Conservation (phyloP, 2,888 invertebrate species). For the Watsonalla binaria region DNA sequence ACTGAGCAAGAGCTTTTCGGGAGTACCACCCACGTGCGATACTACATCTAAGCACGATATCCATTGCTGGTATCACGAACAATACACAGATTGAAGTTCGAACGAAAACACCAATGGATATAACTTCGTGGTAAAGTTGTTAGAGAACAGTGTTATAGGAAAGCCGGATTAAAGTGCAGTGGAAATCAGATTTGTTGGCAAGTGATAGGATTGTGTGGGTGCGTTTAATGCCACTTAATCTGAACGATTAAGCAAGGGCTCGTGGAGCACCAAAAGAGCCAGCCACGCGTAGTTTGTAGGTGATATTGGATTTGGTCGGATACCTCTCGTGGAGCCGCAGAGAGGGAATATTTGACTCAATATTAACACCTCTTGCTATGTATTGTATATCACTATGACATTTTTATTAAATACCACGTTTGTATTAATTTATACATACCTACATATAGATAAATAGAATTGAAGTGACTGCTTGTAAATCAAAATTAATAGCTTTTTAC, state of each 20-base stretch:
- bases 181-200: slow-evolving; percentile 69
- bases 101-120: slow-evolving; percentile 22
- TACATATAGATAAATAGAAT: too few relatives aligned
- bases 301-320: slow-evolving; percentile 39
- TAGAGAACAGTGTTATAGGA: slow-evolving; percentile 23
- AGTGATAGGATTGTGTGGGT: slow-evolving; percentile 66
- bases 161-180: slow-evolving; percentile 67
- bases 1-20: slow-evolving; percentile 61
- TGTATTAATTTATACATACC: too few relatives aligned
- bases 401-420: too few relatives aligned
- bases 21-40: slow-evolving; percentile 23
- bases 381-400: too few relatives aligned
- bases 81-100: not conserved
- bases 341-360: not conserved
- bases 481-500: too few relatives aligned
- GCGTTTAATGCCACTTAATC: slow-evolving; percentile 64
- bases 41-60: slow-evolving; percentile 9
- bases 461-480: too few relatives aligned
- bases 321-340: slow-evolving; percentile 11
- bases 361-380: too few relatives aligned
- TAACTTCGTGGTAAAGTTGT: slow-evolving; percentile 7
- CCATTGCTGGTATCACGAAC: slow-evolving; percentile 24
- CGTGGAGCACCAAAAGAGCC: slow-evolving; percentile 41
- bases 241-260: slow-evolving; percentile 55
- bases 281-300: slow-evolving; percentile 23